Conservation (phyloP, 1,140 invertebrate genomes). For the Chelonus insularis region DNA sequence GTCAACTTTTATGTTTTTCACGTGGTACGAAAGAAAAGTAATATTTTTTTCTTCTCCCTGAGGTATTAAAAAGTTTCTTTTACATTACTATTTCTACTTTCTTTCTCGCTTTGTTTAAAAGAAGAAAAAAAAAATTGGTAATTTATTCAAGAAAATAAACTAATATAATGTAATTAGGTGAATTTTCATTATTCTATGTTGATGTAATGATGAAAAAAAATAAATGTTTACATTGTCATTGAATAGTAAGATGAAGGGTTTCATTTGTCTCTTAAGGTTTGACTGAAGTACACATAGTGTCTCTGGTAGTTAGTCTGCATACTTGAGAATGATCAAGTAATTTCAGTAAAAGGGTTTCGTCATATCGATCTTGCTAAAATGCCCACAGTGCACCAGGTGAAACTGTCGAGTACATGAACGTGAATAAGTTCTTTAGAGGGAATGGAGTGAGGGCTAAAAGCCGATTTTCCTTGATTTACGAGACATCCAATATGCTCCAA, state of each 20-base stretch:
- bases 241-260: too few relatives aligned
- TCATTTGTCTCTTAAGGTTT: too few relatives aligned
- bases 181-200: too few relatives aligned
- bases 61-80: constrained; percentile 21
- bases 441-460: constrained; percentile 41
- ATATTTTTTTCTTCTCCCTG: constrained; percentile 17
- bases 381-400: constrained; percentile 38
- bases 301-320: neutral
- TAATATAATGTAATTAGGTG: neutral
- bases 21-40: constrained; percentile 22
- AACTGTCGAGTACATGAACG: constrained; percentile 23
- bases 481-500: neutral
- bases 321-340: constrained; percentile 36
- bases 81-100: too few relatives aligned
- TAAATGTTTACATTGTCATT: neutral
- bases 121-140: constrained; percentile 9
- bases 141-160: too few relatives aligned
- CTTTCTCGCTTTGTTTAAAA: too few relatives aligned
- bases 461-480: constrained; percentile 44
- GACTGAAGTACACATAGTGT: too few relatives aligned
- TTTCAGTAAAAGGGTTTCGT: constrained; percentile 50
- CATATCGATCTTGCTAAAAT: constrained; percentile 32
- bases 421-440: constrained; percentile 11
- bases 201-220: neutral
- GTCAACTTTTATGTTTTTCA: constrained; percentile 27